Evolutionary conservation across 2,113 vertebrate species (phyloP), one percentile per base, ranked within the genome.

Genomic region (Aldabrachelys gigantea): DNA sequence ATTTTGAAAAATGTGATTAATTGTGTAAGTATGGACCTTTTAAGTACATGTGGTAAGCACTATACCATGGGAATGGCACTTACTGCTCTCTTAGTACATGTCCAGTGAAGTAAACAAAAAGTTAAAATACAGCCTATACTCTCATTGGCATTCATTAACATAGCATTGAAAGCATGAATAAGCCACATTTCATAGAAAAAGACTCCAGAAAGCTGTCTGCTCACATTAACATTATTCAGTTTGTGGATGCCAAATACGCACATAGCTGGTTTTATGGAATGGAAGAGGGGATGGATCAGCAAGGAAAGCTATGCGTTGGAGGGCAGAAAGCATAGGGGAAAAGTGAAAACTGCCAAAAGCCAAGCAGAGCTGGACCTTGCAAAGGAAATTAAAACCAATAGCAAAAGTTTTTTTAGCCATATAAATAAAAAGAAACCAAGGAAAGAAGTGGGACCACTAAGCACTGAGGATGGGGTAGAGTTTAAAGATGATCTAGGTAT

Each of bases 61-160:
- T 96, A 52, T 95, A 92, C 92, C 91, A 92, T 96, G 96, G 89
- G 96, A 98, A 98, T 95, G 92, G 91, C 87, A 93, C 96, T 97
- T 93, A 96, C 52, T 94, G 87, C 91, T 97, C 97, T 96, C 96
- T 94, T 97, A 97, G 97, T 93, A 13, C 97, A 96, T 97, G 96
- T 44, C 93, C 81, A 94, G 85, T 0, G 89, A 94, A 94, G 94
- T 97, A 98, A 98, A 98, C 97, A 98, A 97, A 96, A 98, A 96
- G 96, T 97, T 97, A 97, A 98, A 98, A 97, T 94, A 83, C 82
- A 95, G 94, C 90, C 93, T 85, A 97, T 93, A 88, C 83, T 92
- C 81, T 97, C 95, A 89, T 96, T 98, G 97, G 97, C 95, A 96
- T 96, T 98, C 97, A 98, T 98, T 98, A 98, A 95, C 95, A 96